Percentiles rank a stretch among this genome's conserved stretches.
Evolutionary conservation across 2,113 vertebrate species (phyloP).

Genomic region (Oryzias celebensis): DNA sequence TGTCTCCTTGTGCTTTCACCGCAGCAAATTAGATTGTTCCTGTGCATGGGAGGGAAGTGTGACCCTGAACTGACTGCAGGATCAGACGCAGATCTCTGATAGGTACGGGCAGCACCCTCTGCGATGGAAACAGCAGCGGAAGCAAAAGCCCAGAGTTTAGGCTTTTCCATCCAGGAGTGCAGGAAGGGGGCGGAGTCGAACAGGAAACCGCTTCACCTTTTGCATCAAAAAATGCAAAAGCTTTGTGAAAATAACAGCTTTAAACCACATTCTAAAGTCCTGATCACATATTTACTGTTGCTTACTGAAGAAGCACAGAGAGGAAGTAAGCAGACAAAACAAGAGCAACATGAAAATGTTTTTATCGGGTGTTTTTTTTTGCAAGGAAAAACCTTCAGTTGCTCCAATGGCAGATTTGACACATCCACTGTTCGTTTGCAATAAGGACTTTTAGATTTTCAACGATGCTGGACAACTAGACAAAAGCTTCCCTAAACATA

Average conservation of each 20-base stretch:
- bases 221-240: no score
- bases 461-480: constrained; percentile 62
- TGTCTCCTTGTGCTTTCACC: constrained; percentile 82
- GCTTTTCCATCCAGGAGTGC: background rate
- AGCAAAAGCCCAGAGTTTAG: constrained; percentile 13
- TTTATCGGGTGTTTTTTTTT: no score
- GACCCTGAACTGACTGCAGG: constrained; percentile 76
- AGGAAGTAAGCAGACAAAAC: no score
- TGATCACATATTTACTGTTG: no score
- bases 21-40: constrained; percentile 78
- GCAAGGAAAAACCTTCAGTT: no score
- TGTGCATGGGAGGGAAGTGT: constrained; percentile 71
- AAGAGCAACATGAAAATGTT: no score
- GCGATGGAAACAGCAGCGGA: constrained; percentile 15
- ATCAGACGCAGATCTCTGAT: constrained; percentile 62
- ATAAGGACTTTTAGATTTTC: constrained; percentile 18
- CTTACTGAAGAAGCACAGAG: no score
- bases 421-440: no score
- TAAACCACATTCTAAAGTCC: no score
- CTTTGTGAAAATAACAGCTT: no score
- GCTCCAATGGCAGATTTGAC: no score
- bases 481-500: constrained; percentile 68
- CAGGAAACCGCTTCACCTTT: background rate
- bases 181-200: background rate
- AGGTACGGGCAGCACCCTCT: constrained; percentile 55